Evolutionary conservation across 2,888 invertebrate species (phyloP).

Genomic region (Drosophila paranaensis): DNA sequence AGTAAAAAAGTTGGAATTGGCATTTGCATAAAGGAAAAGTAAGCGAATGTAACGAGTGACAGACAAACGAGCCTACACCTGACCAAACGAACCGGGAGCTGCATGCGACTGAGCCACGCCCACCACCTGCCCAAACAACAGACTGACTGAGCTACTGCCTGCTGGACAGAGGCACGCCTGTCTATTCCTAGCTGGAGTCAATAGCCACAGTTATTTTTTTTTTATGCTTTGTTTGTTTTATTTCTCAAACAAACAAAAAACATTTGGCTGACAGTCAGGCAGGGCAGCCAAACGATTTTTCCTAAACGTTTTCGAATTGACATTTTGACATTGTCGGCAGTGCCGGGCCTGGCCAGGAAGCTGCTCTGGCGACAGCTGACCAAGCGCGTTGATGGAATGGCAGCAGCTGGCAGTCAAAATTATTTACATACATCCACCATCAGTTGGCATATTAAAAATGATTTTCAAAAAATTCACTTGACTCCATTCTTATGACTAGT

Average conservation of each 20-base stretch:
- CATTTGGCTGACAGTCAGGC: conserved; percentile 49
- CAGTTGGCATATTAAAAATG: conserved; percentile 51
- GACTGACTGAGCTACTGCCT: conserved; percentile 14
- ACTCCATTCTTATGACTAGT: too few relatives aligned
- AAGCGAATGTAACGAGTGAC: conserved; percentile 63
- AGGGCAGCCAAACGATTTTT: conserved; percentile 53
- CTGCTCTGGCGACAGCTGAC: conserved; percentile 68
- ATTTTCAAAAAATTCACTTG: not conserved
- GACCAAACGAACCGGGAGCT: conserved; percentile 54
- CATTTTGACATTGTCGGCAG: conserved; percentile 76
- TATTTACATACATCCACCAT: conserved; percentile 63
- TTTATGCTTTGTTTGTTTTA: conserved; percentile 20
- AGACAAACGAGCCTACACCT: conserved; percentile 76
- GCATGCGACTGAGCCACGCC: conserved; percentile 13
- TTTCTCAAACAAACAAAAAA: conserved; percentile 39
- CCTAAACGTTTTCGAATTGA: conserved; percentile 78
- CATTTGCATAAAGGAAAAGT: conserved; percentile 75
- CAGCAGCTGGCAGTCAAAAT: conserved; percentile 46
- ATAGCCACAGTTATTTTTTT: conserved; percentile 34
- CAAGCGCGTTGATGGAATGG: conserved; percentile 55
- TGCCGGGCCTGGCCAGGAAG: conserved; percentile 57
- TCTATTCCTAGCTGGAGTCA: conserved; percentile 26
- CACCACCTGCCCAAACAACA: not conserved
- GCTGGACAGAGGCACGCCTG: conserved; percentile 17
- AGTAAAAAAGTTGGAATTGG: conserved; percentile 28